These are phyloP conservation scores for Zosterops hypoxanthus DNA, from an alignment of 2,113 vertebrate genomes.

Conservation along the genomic window DNA sequence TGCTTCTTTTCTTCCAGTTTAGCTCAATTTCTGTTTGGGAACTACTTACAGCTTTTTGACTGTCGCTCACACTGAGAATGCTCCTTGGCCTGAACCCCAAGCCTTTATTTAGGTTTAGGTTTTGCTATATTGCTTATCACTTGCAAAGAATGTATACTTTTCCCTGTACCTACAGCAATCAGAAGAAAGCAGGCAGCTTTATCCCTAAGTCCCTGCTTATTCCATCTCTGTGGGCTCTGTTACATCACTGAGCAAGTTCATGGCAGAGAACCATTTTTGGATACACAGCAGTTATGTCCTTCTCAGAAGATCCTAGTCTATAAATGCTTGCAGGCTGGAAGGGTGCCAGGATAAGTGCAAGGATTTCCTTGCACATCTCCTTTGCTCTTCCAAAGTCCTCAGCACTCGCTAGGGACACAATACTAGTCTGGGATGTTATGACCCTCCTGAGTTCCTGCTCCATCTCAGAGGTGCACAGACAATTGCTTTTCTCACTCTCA, in stretches of 20 bases:
- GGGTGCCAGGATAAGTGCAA: neutral
- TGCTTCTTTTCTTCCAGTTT: neutral
- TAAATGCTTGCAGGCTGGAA: neutral
- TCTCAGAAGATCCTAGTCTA: neutral
- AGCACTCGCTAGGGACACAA: neutral
- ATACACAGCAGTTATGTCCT: accelerated
- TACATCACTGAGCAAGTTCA: neutral
- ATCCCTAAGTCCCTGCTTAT: neutral
- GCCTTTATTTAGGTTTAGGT: neutral
- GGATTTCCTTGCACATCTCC: neutral
- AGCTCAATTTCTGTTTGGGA: neutral
- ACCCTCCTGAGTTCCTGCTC: neutral
- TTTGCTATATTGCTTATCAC: neutral
- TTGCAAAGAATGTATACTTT: neutral
- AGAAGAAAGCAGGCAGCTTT: neutral
- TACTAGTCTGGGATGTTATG: neutral
- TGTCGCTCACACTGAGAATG: neutral
- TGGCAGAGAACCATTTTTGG: neutral
- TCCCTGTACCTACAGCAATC: neutral
- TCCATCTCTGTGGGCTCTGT: neutral
- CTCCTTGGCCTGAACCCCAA: neutral
- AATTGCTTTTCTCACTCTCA: neutral
- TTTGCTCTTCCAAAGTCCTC: neutral
- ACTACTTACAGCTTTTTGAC: neutral
- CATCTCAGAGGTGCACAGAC: neutral